Base-by-base conservation (phyloP, 2,888 invertebrate genomes). In the Apotomis capreana region DNA sequence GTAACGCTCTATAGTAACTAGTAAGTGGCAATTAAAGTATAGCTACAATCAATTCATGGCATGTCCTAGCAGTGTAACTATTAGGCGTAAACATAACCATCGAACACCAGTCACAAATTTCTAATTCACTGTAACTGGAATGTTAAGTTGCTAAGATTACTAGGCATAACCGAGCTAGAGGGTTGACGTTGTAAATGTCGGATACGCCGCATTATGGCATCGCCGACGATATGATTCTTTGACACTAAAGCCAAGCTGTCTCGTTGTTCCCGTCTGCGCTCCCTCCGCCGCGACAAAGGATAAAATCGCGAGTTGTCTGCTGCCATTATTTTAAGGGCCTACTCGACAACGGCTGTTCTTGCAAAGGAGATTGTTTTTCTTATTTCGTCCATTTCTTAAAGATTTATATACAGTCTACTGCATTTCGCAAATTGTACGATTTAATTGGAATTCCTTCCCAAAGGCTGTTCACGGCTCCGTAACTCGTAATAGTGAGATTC, bases 271-370 rank as follows among this genome's bases (percentile, higher is more conserved):
- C 54, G 62, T 12, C 69, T 62, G 46, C 58, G 15, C 62, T 62
- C 8, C 52, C 72, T 37, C 62, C 63, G 58, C 68, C 36, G 58
- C 44, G 52, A 72, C 71, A 72, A 72, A 72, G 68, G 71, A 68
- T 68, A 61, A 61, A 65, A 72, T 72, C 63, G 72, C 72, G 62
- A 62, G 55, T 67, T 67, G 71, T 72, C 71, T 68, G 68, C 52
- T 72, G 62, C 68, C 68, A 63, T 72, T 72, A 72, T 72, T 72
- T 52, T 72, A 63, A 68, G 72, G 68, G 68, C 72, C 72, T 68
- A 68, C 72, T 72, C 68, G 72, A 68, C 62, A 52, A 60, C 54
- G 44, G 44, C 70, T 60, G 67, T 61, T 51, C 63, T 59, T 63
- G 55, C 13, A n/a, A 55, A 26, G 60, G 61, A 63, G 52, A 68